phyloP scores from a whole-genome alignment of 2,888 invertebrate species.

The Plagodis dolabraria region DNA sequence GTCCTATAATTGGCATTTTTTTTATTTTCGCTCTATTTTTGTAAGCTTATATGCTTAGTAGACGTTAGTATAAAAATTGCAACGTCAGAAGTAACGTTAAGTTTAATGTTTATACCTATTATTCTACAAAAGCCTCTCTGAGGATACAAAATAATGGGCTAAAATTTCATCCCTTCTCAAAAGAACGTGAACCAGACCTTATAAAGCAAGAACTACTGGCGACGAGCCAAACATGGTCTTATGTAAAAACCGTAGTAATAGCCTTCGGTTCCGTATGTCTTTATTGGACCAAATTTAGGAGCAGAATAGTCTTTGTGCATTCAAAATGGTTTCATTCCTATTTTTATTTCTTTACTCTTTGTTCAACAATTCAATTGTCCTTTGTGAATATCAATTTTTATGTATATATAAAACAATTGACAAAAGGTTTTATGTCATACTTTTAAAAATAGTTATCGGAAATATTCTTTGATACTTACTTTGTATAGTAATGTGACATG shows the following conservation, averaged over 20 bases:
- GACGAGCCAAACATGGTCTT: slow-evolving; percentile 35
- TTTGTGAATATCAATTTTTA: neutral
- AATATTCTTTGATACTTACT: too few relatives aligned
- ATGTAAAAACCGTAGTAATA: slow-evolving; percentile 40
- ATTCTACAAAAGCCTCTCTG: slow-evolving; percentile 11
- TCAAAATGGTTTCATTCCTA: slow-evolving; percentile 24
- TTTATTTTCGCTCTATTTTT: too few relatives aligned
- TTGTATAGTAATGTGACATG: too few relatives aligned
- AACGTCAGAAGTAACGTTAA: too few relatives aligned
- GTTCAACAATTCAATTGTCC: slow-evolving; percentile 12
- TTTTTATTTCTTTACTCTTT: slow-evolving; percentile 13
- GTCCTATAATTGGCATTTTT: too few relatives aligned
- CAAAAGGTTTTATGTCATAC: too few relatives aligned
- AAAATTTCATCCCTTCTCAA: slow-evolving; percentile 3
- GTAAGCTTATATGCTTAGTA: too few relatives aligned
- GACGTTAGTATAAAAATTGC: too few relatives aligned
- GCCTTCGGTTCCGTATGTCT: slow-evolving; percentile 36
- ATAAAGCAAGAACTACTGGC: slow-evolving; percentile 31
- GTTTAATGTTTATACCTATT: too few relatives aligned
- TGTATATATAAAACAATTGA: too few relatives aligned
- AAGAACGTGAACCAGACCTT: slow-evolving; percentile 14
- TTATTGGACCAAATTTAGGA: slow-evolving; percentile 37
- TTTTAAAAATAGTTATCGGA: too few relatives aligned
- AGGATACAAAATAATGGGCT: slow-evolving; percentile 25
- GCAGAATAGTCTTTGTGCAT: slow-evolving; percentile 35